Conservation (phyloP, 2,113 vertebrate species). For the cat (Felis catus) region DNA sequence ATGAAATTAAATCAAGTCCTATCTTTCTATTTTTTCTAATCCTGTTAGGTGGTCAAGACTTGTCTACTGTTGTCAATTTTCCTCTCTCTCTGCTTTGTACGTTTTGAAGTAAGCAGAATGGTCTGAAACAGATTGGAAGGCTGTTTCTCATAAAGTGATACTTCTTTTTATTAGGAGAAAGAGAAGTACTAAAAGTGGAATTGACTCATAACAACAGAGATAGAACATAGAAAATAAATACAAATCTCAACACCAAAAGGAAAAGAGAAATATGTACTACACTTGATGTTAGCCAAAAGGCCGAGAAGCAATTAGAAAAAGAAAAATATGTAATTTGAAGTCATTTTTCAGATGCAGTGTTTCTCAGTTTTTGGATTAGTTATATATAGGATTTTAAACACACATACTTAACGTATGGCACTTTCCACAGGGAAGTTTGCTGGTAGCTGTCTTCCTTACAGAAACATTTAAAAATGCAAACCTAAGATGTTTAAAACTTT, state of each 20-base stretch:
- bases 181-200: not conserved
- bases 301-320: not conserved
- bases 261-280: not conserved
- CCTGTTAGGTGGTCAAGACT: not conserved
- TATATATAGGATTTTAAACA: constrained; percentile 40
- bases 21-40: not conserved
- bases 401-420: not conserved
- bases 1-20: not conserved
- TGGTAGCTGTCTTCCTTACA: constrained; percentile 29
- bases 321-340: constrained; percentile 25
- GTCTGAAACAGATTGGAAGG: not conserved
- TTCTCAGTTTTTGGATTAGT: not conserved
- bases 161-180: not conserved
- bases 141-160: constrained; percentile 14
- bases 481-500: constrained; percentile 45
- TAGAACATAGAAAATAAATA: not conserved
- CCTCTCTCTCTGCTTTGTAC: not conserved
- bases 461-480: constrained; percentile 49
- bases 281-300: too few relatives aligned
- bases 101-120: constrained; percentile 1
- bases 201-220: not conserved
- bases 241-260: not conserved
- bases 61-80: not conserved
- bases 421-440: constrained; percentile 29
- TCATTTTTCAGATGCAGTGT: not conserved